phyloP scores from a whole-genome alignment of 1,140 invertebrate species.

The Goniozus legneri region DNA sequence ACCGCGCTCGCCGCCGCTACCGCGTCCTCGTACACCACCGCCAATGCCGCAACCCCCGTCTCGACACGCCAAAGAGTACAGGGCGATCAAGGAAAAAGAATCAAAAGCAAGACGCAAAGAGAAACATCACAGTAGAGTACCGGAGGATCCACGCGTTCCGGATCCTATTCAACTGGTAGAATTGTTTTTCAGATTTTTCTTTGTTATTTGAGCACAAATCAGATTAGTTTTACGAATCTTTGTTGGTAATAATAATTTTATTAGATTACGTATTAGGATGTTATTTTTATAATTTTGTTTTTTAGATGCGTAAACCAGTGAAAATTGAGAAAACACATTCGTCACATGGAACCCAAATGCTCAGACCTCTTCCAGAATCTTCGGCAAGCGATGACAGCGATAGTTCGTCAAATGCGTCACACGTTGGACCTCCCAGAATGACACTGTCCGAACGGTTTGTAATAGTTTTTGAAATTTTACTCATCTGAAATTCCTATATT shows the following conservation, averaged over 20 bases:
- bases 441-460: slow-evolving; percentile 56
- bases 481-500: not conserved
- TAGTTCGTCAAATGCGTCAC: slow-evolving; percentile 51
- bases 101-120: slow-evolving; percentile 42
- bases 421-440: slow-evolving; percentile 52
- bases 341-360: slow-evolving; percentile 35
- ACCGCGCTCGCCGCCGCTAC: slow-evolving; percentile 41
- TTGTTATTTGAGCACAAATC: too few relatives aligned
- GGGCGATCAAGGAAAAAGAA: slow-evolving; percentile 41
- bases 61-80: slow-evolving; percentile 46
- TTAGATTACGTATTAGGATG: not conserved
- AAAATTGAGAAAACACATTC: slow-evolving; percentile 50
- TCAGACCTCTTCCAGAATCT: slow-evolving; percentile 45
- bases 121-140: slow-evolving; percentile 39
- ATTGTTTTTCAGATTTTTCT: not conserved
- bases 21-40: slow-evolving; percentile 52
- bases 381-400: slow-evolving; percentile 51
- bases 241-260: not conserved
- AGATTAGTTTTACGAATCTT: too few relatives aligned
- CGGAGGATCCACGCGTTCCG: slow-evolving; percentile 48
- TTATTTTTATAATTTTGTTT: slow-evolving; percentile 9
- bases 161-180: slow-evolving; percentile 49
- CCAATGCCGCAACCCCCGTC: slow-evolving; percentile 43
- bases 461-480: slow-evolving; percentile 1
- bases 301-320: slow-evolving; percentile 49